These are phyloP conservation scores for Romanogobio albipinnatus DNA, from an alignment of 2,113 vertebrate genomes.

Conservation along the genomic window DNA sequence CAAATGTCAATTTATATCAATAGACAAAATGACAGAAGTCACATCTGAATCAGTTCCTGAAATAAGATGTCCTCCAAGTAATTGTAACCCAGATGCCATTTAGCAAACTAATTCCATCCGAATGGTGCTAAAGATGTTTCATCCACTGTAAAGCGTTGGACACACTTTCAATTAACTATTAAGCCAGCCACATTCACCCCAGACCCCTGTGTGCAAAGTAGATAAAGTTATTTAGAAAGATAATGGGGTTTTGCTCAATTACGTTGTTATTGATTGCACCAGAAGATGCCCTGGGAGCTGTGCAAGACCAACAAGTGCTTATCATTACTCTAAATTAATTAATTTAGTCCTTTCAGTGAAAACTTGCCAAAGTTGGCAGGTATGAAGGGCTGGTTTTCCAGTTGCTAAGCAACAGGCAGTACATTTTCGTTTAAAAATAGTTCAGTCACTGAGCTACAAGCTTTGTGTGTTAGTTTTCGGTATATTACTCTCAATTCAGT, in stretches of 20 bases:
- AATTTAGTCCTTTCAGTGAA: constrained; percentile 29
- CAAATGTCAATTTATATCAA: neutral
- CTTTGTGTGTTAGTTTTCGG: neutral
- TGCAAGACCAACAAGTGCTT: constrained; percentile 14
- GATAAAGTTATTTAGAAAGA: constrained; percentile 25
- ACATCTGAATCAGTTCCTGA: neutral
- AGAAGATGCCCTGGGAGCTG: constrained; percentile 7
- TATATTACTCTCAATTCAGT: neutral
- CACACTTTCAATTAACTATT: constrained; percentile 22
- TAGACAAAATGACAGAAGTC: neutral
- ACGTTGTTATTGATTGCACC: constrained; percentile 25
- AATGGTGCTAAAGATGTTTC: constrained; percentile 25
- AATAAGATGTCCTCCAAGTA: neutral
- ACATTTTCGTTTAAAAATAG: constrained; percentile 7
- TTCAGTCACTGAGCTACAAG: neutral
- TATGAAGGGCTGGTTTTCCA: constrained; percentile 35
- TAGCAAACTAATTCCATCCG: neutral
- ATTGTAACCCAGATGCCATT: neutral
- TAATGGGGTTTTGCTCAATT: constrained; percentile 32
- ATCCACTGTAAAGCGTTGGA: neutral
- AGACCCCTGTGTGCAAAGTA: constrained; percentile 26
- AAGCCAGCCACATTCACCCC: constrained; percentile 23
- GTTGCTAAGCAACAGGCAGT: constrained; percentile 44
- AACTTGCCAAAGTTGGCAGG: constrained; percentile 34
- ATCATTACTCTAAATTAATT: constrained; percentile 19